Percentiles rank a stretch among this genome's conserved stretches.
Conservation (phyloP, 2,797 vertebrate species). For the Sebastiscus tertius region DNA sequence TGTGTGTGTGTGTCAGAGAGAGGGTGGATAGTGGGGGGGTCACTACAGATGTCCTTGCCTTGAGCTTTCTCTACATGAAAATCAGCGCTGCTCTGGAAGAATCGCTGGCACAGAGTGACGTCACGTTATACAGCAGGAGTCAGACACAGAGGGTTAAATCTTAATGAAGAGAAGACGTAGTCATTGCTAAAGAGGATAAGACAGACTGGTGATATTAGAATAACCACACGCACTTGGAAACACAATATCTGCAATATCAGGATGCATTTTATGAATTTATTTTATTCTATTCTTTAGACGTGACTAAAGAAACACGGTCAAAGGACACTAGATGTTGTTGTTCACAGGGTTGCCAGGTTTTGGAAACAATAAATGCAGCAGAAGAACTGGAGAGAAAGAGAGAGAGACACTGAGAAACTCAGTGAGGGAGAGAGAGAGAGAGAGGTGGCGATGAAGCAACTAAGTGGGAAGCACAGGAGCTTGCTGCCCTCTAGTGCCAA, state of each 20-base stretch:
- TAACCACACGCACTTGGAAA: not conserved
- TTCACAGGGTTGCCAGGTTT: not conserved
- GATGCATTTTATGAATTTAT: not conserved
- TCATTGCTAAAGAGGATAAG: not conserved
- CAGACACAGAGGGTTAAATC: constrained; percentile 14
- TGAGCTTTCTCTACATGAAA: constrained; percentile 68
- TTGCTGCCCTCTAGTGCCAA: constrained; percentile 79
- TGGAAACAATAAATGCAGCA: not conserved
- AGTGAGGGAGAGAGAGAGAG: not conserved
- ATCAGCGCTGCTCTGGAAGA: constrained; percentile 48
- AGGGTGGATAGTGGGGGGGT: constrained; percentile 5
- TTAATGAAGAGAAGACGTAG: not conserved
- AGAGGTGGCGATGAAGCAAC: not conserved
- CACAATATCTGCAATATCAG: not conserved
- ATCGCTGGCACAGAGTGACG: constrained; percentile 46
- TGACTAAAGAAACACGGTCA: not conserved
- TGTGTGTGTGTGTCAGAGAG: constrained; percentile 26
- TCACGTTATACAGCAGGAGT: constrained; percentile 38
- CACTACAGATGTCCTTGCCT: constrained; percentile 74
- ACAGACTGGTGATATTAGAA: not conserved
- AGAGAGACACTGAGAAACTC: not conserved
- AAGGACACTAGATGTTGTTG: not conserved
- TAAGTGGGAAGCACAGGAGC: constrained; percentile 29
- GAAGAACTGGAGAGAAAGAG: not conserved
- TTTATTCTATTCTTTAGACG: not conserved